Percentiles rank a stretch among this genome's conserved stretches.
Conservation (phyloP, 2,113 vertebrate species). For the Physeter macrocephalus region DNA sequence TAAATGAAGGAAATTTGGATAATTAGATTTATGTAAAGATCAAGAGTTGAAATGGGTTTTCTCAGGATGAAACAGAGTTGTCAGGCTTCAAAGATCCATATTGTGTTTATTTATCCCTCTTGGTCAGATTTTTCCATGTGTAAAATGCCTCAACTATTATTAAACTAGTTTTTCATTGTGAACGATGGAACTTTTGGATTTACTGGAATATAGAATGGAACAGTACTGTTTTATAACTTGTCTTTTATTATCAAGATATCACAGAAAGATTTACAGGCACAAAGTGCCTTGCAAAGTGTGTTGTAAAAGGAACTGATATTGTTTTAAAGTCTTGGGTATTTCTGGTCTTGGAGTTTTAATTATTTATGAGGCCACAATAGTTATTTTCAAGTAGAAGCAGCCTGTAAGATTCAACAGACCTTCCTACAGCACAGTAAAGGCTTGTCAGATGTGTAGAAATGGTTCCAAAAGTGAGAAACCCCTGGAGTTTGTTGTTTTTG, state of each 20-base stretch:
- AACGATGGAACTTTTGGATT: background rate
- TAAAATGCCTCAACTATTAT: background rate
- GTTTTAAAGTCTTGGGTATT: background rate
- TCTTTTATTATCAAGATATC: background rate
- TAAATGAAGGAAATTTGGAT: background rate
- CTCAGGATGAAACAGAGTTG: background rate
- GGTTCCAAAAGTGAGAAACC: background rate
- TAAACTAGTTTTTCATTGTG: background rate
- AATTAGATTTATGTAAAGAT: background rate
- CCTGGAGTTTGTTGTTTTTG: background rate
- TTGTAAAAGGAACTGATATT: background rate
- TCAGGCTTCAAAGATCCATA: background rate
- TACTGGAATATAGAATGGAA: background rate
- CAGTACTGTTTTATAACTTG: background rate
- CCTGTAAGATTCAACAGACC: background rate
- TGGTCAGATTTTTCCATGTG: background rate
- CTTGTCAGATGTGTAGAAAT: background rate
- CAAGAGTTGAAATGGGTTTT: background rate
- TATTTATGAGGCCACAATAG: background rate
- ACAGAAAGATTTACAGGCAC: background rate
- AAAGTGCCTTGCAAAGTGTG: background rate
- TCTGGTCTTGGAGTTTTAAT: slow-evolving; percentile 31
- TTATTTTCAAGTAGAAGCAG: slow-evolving; percentile 9
- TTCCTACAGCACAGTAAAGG: background rate
- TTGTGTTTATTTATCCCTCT: background rate